Conservation (phyloP, 1,140 invertebrate species). For the Matsumurasca onukii region DNA sequence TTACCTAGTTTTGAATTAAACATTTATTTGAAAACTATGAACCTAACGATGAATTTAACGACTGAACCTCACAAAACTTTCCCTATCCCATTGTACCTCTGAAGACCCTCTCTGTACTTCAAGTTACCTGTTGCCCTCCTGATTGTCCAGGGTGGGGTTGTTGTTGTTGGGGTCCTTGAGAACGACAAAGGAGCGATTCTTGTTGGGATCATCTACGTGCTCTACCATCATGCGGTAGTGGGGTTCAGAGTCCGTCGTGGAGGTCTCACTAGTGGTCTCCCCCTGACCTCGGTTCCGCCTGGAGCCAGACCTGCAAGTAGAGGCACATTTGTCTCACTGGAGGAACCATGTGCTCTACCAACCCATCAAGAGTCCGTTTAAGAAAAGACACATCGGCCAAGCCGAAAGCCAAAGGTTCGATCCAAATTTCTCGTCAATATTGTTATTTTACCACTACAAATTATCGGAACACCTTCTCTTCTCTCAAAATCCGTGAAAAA, state of each 20-base stretch:
- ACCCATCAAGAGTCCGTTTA: background rate
- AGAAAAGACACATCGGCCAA: background rate
- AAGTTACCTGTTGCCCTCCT: too few relatives aligned
- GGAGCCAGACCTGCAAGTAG: background rate
- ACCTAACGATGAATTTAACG: too few relatives aligned
- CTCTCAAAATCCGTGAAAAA: background rate
- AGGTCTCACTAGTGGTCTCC: constrained; percentile 9
- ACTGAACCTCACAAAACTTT: too few relatives aligned
- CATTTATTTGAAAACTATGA: too few relatives aligned
- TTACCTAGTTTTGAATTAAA: too few relatives aligned
- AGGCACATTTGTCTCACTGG: background rate
- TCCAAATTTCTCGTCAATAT: background rate
- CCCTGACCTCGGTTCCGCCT: constrained; percentile 9
- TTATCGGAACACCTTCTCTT: background rate
- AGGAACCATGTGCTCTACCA: background rate
- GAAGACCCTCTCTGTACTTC: too few relatives aligned
- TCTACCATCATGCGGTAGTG: constrained; percentile 30
- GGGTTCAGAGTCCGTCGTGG: constrained; percentile 13
- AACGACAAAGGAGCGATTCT: constrained; percentile 37
- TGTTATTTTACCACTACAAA: background rate
- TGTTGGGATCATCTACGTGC: constrained; percentile 34
- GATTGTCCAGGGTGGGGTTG: background rate
- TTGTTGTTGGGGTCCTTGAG: constrained; percentile 38
- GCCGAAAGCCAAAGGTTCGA: background rate
- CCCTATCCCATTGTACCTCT: too few relatives aligned